phyloP scores from a whole-genome alignment of 2,888 invertebrate genomes.

The Orchesella flavescens region DNA sequence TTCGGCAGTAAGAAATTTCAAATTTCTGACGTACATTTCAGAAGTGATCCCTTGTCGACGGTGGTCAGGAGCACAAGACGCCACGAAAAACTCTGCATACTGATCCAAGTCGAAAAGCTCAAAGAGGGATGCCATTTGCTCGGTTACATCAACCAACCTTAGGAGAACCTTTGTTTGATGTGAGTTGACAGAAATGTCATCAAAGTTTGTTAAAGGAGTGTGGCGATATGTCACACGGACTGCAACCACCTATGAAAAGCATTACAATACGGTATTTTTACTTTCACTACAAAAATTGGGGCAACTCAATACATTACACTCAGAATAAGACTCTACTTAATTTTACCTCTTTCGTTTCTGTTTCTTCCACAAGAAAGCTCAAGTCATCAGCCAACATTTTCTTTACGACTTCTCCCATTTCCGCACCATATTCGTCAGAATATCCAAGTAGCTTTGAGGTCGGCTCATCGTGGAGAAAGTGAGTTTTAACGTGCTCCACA shows the following conservation, averaged over 20 bases:
- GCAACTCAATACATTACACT: no score
- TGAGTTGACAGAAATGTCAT: slow-evolving; percentile 32
- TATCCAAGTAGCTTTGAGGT: slow-evolving; percentile 63
- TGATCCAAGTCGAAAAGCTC: slow-evolving; percentile 54
- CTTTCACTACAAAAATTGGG: no score
- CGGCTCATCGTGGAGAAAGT: slow-evolving; percentile 64
- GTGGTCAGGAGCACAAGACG: slow-evolving; percentile 55
- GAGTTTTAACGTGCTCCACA: slow-evolving; percentile 57
- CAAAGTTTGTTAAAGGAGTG: slow-evolving; percentile 37
- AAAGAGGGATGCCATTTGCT: slow-evolving; percentile 59
- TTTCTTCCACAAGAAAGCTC: slow-evolving; percentile 64
- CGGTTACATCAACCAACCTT: slow-evolving; percentile 43
- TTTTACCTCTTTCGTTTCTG: slow-evolving; percentile 60
- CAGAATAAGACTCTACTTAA: no score
- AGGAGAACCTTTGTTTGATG: slow-evolving; percentile 48
- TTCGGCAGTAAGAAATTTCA: slow-evolving; percentile 61
- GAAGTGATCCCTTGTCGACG: slow-evolving; percentile 51
- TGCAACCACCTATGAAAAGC: slow-evolving; percentile 41
- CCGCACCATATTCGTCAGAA: slow-evolving; percentile 59
- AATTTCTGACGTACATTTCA: slow-evolving; percentile 62
- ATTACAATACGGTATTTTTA: no score
- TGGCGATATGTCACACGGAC: slow-evolving; percentile 63
- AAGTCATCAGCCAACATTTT: slow-evolving; percentile 61
- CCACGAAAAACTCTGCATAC: slow-evolving; percentile 64
- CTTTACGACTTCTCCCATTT: slow-evolving; percentile 39